Evolutionary conservation across 2,113 vertebrate species (phyloP).

Genomic region (Pampusana beccarii): DNA sequence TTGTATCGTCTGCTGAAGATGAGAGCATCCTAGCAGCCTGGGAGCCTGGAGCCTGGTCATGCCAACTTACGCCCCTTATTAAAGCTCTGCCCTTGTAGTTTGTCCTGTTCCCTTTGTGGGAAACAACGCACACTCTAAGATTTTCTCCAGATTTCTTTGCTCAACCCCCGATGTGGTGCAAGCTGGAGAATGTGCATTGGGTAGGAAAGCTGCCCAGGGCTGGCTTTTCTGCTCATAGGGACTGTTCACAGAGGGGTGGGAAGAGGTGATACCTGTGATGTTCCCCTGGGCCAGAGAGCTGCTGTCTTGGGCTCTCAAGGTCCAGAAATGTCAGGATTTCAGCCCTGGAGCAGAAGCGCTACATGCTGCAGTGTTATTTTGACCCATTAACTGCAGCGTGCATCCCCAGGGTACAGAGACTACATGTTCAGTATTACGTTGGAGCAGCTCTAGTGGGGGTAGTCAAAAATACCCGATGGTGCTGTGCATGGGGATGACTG

Average conservation of each 20-base stretch:
- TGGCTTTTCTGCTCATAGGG: not conserved
- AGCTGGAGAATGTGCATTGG: not conserved
- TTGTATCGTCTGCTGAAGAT: not conserved
- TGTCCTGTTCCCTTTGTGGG: not conserved
- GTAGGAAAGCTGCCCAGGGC: not conserved
- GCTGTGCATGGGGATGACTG: not conserved
- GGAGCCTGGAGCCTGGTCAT: not conserved
- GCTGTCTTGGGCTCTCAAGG: not conserved
- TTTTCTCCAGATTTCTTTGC: not conserved
- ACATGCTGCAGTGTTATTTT: not conserved
- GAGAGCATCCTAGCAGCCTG: not conserved
- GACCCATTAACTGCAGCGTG: not conserved
- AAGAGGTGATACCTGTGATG: not conserved
- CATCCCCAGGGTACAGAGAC: not conserved
- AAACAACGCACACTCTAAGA: rapidly evolving
- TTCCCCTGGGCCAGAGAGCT: not conserved
- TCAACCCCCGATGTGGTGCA: not conserved
- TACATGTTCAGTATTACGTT: rapidly evolving
- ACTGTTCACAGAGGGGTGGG: not conserved
- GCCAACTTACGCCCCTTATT: not conserved
- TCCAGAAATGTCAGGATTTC: not conserved
- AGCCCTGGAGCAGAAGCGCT: not conserved
- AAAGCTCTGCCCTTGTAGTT: not conserved
- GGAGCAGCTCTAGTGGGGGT: not conserved
- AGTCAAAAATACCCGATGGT: not conserved